phyloP scores from a whole-genome alignment of 2,888 invertebrate species.

The Amorpha juglandis region DNA sequence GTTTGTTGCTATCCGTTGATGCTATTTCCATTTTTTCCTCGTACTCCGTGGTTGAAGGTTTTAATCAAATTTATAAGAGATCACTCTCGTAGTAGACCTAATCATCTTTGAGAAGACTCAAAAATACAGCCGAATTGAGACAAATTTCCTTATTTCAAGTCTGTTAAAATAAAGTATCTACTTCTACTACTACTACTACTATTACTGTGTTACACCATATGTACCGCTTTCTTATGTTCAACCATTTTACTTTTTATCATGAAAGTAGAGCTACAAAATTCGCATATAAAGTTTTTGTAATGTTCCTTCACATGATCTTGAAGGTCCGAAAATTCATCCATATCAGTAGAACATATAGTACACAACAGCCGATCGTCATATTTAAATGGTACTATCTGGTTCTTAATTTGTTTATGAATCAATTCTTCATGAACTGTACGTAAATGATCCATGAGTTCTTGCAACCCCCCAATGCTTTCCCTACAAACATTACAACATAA shows the following conservation, averaged over 20 bases:
- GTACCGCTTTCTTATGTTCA: slow-evolving; percentile 57
- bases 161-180: neutral
- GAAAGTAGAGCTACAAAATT: slow-evolving; percentile 61
- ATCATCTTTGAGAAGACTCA: too few relatives aligned
- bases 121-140: too few relatives aligned
- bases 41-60: too few relatives aligned
- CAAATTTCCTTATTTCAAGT: too few relatives aligned
- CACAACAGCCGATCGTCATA: slow-evolving; percentile 47
- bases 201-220: slow-evolving; percentile 45
- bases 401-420: slow-evolving; percentile 63
- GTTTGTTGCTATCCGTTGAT: too few relatives aligned
- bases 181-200: too few relatives aligned
- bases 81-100: too few relatives aligned
- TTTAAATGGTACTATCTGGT: slow-evolving; percentile 61
- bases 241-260: slow-evolving; percentile 55
- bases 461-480: slow-evolving; percentile 46
- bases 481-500: slow-evolving; percentile 60
- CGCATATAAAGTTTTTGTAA: slow-evolving; percentile 67
- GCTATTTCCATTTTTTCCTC: too few relatives aligned
- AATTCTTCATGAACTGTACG: slow-evolving; percentile 52
- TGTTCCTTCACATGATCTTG: slow-evolving; percentile 70
- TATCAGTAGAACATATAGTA: slow-evolving; percentile 45
- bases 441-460: slow-evolving; percentile 60
- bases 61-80: too few relatives aligned
- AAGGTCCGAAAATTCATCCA: slow-evolving; percentile 51